Evolutionary conservation across 2,797 vertebrate species (phyloP).

Genomic region (Choloepus didactylus): DNA sequence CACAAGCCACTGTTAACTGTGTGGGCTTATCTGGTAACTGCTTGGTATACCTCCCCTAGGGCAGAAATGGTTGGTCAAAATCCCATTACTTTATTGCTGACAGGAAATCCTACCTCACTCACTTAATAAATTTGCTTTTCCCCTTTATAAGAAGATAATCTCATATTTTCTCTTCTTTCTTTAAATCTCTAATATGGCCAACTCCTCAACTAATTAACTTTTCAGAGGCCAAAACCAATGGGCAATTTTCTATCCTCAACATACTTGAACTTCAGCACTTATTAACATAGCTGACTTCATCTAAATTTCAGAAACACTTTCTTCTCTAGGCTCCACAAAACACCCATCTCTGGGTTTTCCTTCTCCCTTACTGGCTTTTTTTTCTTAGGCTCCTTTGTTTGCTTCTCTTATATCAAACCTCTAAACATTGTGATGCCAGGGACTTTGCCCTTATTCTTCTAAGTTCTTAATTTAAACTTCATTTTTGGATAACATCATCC

Average conservation of each 20-base stretch:
- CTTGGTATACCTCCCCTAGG: neutral
- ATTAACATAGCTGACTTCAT: neutral
- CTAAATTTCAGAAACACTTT: neutral
- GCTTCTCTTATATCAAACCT: neutral
- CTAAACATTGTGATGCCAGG: neutral
- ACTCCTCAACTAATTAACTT: neutral
- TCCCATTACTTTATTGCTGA: neutral
- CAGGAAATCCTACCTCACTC: neutral
- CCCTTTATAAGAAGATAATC: slow-evolving; percentile 7
- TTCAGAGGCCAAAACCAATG: neutral
- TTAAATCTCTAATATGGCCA: neutral
- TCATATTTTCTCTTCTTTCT: neutral
- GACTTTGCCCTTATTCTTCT: neutral
- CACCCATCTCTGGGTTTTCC: neutral
- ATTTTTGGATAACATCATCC: neutral
- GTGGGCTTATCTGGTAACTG: neutral
- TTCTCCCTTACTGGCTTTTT: neutral
- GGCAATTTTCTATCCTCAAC: neutral
- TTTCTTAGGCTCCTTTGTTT: neutral
- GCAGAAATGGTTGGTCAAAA: neutral
- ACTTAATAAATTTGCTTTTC: neutral
- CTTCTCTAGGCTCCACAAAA: neutral
- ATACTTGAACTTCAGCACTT: neutral
- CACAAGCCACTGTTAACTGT: neutral
- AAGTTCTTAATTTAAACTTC: neutral